Conservation (phyloP, 2,888 invertebrate species). For the Chaetoderma sp. region DNA sequence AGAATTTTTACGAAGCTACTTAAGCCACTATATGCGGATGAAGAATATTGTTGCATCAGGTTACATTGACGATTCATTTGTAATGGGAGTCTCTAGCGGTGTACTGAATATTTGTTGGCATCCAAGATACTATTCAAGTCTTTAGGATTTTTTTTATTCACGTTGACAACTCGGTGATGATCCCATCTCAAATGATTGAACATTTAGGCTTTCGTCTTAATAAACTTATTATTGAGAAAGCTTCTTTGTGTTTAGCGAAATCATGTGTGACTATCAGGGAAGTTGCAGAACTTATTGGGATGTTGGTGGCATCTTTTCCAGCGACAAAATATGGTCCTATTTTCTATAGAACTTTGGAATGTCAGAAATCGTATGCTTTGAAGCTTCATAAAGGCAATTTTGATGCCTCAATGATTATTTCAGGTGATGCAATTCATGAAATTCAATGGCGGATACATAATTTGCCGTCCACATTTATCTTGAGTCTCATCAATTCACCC, state of each 20-base stretch:
- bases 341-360: slow-evolving; percentile 31
- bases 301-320: slow-evolving; percentile 32
- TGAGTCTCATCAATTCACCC: too few species aligned
- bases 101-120: too few species aligned
- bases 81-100: too few species aligned
- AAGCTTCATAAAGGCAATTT: slow-evolving; percentile 22
- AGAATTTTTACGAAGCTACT: slow-evolving; percentile 36
- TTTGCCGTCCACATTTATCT: too few species aligned
- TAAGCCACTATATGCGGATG: slow-evolving; percentile 33
- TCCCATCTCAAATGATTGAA: slow-evolving; percentile 23
- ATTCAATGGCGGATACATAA: slow-evolving; percentile 33
- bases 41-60: slow-evolving; percentile 21
- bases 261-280: slow-evolving; percentile 26
- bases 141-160: slow-evolving; percentile 26
- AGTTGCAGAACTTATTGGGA: slow-evolving; percentile 29
- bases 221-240: too few species aligned
- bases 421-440: slow-evolving; percentile 7
- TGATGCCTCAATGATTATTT: slow-evolving; percentile 21
- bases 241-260: too few species aligned
- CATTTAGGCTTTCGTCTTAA: slow-evolving; percentile 32
- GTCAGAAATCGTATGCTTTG: slow-evolving; percentile 20
- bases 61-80: slow-evolving; percentile 27
- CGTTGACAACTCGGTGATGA: slow-evolving; percentile 28
- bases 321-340: slow-evolving; percentile 31
- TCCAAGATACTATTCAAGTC: too few species aligned